Base-by-base conservation (phyloP, 2,113 vertebrate genomes). In the Copsychus sechellarum region DNA sequence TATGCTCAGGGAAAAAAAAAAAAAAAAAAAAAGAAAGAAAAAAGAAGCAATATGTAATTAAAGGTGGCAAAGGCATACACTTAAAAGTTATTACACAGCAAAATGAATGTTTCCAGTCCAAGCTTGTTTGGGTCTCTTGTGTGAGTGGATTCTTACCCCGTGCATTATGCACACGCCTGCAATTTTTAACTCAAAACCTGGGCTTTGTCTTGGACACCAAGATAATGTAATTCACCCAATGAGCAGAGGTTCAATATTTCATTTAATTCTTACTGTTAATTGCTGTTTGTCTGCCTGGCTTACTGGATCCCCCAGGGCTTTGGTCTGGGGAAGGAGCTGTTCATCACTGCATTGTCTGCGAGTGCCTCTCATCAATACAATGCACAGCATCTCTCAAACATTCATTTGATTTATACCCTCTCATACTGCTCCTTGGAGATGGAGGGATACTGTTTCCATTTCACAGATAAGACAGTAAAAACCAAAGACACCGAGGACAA, bases 211-310 rank as follows among this genome's bases (percentile, higher is more conserved):
- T 70, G 42, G 50, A 17, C 28, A 53, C 42, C 19, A 23, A 50
- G 87, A 58, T 50, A 81, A 86, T 87, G 87, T 42, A 91, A 88
- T 86, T 91, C 42, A 64, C 26, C 60, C 77, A 73, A 31, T 28
- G 69, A 94, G 60, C 76, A 86, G 67, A 58, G 34, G 48, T 81
- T 95, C 92, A 91, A 58, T 94, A 93, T 81, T 92, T 92, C 77
- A 58, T 88, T 84, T 88, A 92, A 83, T 90, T 72, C 64, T 70
- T 66, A 43, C 45, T 74, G 80, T 91, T 96, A 93, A 94, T 86
- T 77, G 50, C 66, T 80, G 50, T 45, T 87, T 4, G 0, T 71
- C 77, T 87, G 72, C 58, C 53, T 81, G 93, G 47, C 43, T 87
- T 9, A 6, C 65, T 79, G 56, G 23, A 11, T 79, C 45, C 53